Conservation (phyloP, 2,797 vertebrate genomes). For the Thunnus albacares region DNA sequence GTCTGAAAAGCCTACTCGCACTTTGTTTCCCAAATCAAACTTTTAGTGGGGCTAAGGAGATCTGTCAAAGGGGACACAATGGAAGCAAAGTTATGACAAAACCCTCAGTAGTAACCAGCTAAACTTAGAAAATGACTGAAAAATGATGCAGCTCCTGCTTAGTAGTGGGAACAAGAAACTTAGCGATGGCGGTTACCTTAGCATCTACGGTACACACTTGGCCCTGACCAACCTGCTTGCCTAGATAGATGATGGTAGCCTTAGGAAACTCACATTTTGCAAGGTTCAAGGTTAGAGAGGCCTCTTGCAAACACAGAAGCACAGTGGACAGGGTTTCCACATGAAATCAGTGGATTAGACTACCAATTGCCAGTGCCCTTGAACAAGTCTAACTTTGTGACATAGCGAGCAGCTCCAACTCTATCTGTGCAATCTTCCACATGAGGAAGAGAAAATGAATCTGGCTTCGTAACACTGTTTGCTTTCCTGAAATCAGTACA, state of each 20-base stretch:
- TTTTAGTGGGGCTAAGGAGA: neutral
- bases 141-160: neutral
- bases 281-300: too few species aligned
- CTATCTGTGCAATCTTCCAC: neutral
- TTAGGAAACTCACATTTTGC: too few species aligned
- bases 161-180: too few species aligned
- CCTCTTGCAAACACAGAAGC: too few species aligned
- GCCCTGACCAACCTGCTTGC: too few species aligned
- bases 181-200: neutral
- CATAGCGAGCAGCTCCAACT: neutral
- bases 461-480: neutral
- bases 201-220: too few species aligned
- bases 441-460: neutral
- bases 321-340: too few species aligned
- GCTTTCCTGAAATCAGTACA: neutral
- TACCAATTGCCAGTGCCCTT: too few species aligned
- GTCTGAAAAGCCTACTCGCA: neutral
- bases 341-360: too few species aligned
- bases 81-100: neutral
- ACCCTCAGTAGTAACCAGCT: too few species aligned
- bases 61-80: slow-evolving; percentile 9
- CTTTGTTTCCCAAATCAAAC: neutral
- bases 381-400: neutral
- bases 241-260: too few species aligned
- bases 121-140: too few species aligned